Conservation (phyloP, 2,113 vertebrate genomes). For the Microcebus griseorufus region DNA sequence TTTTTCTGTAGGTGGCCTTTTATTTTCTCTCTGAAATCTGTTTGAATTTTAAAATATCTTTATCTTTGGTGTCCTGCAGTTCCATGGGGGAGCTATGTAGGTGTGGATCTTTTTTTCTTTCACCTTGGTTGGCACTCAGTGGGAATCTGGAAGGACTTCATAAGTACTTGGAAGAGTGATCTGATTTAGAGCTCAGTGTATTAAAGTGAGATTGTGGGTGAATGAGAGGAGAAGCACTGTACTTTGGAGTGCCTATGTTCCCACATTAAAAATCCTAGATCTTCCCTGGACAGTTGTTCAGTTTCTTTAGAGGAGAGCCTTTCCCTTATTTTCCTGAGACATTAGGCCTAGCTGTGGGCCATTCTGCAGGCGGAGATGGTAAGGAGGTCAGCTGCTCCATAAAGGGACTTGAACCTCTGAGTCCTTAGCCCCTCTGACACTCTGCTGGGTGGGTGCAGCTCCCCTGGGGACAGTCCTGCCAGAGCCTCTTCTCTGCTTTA, state of each 20-base stretch:
- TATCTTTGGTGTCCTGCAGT: not conserved
- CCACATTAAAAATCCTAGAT: slow-evolving; percentile 23
- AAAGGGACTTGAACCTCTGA: not conserved
- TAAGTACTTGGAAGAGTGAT: not conserved
- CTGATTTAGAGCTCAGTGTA: not conserved
- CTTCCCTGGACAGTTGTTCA: not conserved
- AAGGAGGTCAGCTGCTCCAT: not conserved
- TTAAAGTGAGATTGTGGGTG: not conserved
- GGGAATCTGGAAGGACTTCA: not conserved
- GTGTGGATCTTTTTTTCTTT: not conserved
- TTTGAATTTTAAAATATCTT: not conserved
- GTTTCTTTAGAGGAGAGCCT: not conserved
- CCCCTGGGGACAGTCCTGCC: no score
- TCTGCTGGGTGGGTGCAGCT: not conserved
- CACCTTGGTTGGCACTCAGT: not conserved
- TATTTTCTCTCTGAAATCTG: not conserved
- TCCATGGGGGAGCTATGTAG: not conserved
- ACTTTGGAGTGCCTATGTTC: not conserved
- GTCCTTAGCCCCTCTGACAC: not conserved
- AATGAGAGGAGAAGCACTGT: not conserved
- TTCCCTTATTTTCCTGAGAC: not conserved
- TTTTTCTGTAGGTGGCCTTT: not conserved
- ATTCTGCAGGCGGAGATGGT: not conserved
- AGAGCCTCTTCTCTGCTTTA: not conserved
- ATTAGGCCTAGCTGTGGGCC: not conserved